Evolutionary conservation across 1,140 invertebrate species (phyloP).

Genomic region (Drosophila simulans): DNA sequence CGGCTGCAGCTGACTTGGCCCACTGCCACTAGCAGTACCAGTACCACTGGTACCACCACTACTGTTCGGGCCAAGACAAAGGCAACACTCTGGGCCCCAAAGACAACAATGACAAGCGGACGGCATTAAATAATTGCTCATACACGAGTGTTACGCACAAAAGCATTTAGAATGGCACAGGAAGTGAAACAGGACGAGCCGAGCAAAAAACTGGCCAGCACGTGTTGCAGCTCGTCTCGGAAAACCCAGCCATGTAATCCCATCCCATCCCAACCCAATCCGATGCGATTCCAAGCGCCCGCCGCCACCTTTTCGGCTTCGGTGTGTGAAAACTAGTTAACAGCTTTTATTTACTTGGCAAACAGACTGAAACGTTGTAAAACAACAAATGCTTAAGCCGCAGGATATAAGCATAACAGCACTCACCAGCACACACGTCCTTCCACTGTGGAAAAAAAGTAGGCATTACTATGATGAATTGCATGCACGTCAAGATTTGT

Average conservation of each 20-base stretch:
- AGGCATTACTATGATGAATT: neutral
- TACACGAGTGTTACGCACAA: slow-evolving; percentile 57
- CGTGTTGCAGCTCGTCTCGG: slow-evolving; percentile 13
- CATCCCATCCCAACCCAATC: neutral
- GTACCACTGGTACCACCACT: slow-evolving; percentile 5
- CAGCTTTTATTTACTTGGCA: slow-evolving; percentile 74
- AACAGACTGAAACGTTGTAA: slow-evolving; percentile 66
- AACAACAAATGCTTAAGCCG: slow-evolving; percentile 71
- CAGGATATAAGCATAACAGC: slow-evolving; percentile 59
- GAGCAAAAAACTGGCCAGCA: slow-evolving; percentile 43
- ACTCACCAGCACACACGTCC: slow-evolving; percentile 19
- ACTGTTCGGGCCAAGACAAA: slow-evolving; percentile 29
- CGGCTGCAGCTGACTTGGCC: slow-evolving; percentile 50
- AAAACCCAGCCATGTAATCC: neutral
- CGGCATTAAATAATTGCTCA: slow-evolving; percentile 72
- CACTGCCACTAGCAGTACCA: neutral
- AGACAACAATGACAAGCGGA: slow-evolving; percentile 39
- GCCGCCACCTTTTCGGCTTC: slow-evolving; percentile 23
- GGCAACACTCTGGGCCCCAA: slow-evolving; percentile 18
- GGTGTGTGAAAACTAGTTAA: slow-evolving; percentile 69
- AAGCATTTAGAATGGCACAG: slow-evolving; percentile 8
- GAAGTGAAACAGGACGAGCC: slow-evolving; percentile 15
- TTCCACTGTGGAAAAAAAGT: slow-evolving; percentile 13
- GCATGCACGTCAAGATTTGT: neutral
- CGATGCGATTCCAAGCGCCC: neutral